phyloP scores from a whole-genome alignment of 2,888 invertebrate genomes.

The Cylindroiulus punctatus region DNA sequence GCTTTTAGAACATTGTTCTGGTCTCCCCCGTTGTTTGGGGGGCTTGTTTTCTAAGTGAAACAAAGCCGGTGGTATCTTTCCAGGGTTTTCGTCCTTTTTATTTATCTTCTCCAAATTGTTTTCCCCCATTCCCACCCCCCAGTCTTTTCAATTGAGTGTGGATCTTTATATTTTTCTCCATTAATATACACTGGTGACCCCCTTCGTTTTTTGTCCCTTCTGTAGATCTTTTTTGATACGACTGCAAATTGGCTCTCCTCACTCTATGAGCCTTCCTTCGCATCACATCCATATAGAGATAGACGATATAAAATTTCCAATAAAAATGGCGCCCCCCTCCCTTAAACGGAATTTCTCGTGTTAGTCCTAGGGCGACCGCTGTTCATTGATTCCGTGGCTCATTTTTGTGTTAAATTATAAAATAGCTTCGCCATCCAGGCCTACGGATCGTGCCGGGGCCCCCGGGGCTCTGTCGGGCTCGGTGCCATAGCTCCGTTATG shows the following conservation, averaged over 20 bases:
- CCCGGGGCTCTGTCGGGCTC: not conserved
- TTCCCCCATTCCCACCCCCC: not conserved
- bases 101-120: constrained; percentile 8
- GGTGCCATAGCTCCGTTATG: not conserved
- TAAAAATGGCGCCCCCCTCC: constrained; percentile 24
- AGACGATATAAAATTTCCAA: not conserved
- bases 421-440: not conserved
- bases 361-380: not conserved
- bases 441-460: not conserved
- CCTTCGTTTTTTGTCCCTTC: not conserved
- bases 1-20: too few species aligned
- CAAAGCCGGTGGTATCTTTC: not conserved
- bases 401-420: constrained; percentile 3
- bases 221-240: not conserved
- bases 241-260: constrained; percentile 20
- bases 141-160: not conserved
- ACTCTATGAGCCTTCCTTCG: not conserved
- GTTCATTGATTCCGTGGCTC: not conserved
- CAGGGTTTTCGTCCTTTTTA: constrained; percentile 5
- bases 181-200: not conserved
- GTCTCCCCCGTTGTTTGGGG: too few species aligned
- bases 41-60: not conserved
- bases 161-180: not conserved
- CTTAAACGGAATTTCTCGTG: not conserved
- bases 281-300: not conserved